Evolutionary conservation across 1,140 invertebrate genomes (phyloP).

Genomic region (Trichogramma pretiosum): DNA sequence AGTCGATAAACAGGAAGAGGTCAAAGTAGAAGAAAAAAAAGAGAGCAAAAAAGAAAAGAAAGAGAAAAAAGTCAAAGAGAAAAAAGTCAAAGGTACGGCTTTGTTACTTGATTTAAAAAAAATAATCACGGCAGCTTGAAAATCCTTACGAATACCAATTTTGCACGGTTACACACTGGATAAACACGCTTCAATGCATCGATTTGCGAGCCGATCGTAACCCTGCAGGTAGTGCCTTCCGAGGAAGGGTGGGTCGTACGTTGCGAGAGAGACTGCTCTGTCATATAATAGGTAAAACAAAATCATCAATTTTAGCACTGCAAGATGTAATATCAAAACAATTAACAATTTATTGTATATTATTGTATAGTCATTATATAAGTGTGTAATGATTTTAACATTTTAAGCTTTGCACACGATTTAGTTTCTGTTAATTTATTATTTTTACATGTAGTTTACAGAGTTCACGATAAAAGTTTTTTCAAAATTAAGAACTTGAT

Average conservation of each 20-base stretch:
- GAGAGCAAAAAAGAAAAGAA: neutral
- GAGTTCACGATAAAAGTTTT: too few relatives aligned
- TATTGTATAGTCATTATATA: too few relatives aligned
- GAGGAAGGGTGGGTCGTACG: too few relatives aligned
- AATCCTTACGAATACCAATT: slow-evolving; percentile 20
- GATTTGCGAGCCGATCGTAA: neutral
- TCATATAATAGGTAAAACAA: slow-evolving; percentile 9
- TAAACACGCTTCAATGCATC: slow-evolving; percentile 1
- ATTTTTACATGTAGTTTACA: too few relatives aligned
- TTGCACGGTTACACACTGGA: slow-evolving; percentile 8
- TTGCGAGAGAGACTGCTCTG: too few relatives aligned
- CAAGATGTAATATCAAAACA: neutral
- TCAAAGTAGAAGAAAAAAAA: slow-evolving; percentile 9
- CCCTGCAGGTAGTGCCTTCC: neutral
- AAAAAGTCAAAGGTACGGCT: slow-evolving; percentile 17
- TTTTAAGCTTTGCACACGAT: too few relatives aligned
- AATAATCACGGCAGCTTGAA: slow-evolving; percentile 14
- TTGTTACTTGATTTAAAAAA: too few relatives aligned
- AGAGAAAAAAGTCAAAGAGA: slow-evolving; percentile 2
- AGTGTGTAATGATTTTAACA: too few relatives aligned
- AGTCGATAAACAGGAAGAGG: slow-evolving; percentile 18
- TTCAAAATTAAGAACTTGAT: too few relatives aligned
- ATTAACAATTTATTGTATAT: too few relatives aligned
- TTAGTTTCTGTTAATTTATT: too few relatives aligned
- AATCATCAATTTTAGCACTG: slow-evolving; percentile 6